A percentile compares a stretch with the other conserved stretches of the same genome.
Conservation (phyloP, 2,888 invertebrate genomes). For the Cheilosia pagana region DNA sequence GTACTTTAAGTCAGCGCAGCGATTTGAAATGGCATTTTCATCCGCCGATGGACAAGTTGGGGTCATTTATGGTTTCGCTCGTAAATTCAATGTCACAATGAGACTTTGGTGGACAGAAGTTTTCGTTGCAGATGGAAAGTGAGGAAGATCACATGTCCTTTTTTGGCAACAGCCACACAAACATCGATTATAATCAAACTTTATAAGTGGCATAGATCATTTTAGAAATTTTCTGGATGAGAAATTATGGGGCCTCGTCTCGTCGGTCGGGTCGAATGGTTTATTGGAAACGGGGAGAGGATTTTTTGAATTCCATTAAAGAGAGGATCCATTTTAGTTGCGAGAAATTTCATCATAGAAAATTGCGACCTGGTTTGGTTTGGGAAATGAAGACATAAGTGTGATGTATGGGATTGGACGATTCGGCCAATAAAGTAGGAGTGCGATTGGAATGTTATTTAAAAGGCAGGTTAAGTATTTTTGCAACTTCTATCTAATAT, state of each 20-base stretch:
- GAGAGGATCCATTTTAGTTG: neutral
- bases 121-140: slow-evolving; percentile 53
- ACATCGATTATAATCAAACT: slow-evolving; percentile 66
- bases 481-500: too few species aligned
- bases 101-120: slow-evolving; percentile 29
- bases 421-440: neutral
- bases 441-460: too few species aligned
- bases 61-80: slow-evolving; percentile 71
- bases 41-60: slow-evolving; percentile 63
- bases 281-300: slow-evolving; percentile 16
- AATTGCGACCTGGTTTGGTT: slow-evolving; percentile 23
- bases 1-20: neutral
- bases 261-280: neutral
- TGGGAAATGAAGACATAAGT: slow-evolving; percentile 4
- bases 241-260: neutral
- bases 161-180: slow-evolving; percentile 40
- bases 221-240: slow-evolving; percentile 51
- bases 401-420: slow-evolving; percentile 1
- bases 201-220: slow-evolving; percentile 63
- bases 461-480: too few species aligned
- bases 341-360: neutral
- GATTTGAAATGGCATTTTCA: slow-evolving; percentile 31
- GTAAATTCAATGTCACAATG: slow-evolving; percentile 55
- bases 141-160: slow-evolving; percentile 54
- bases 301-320: slow-evolving; percentile 41